A percentile compares a stretch with the other conserved stretches of the same genome.
Evolutionary conservation across 2,113 vertebrate genomes (phyloP).

Genomic region (Poicephalus gulielmi): DNA sequence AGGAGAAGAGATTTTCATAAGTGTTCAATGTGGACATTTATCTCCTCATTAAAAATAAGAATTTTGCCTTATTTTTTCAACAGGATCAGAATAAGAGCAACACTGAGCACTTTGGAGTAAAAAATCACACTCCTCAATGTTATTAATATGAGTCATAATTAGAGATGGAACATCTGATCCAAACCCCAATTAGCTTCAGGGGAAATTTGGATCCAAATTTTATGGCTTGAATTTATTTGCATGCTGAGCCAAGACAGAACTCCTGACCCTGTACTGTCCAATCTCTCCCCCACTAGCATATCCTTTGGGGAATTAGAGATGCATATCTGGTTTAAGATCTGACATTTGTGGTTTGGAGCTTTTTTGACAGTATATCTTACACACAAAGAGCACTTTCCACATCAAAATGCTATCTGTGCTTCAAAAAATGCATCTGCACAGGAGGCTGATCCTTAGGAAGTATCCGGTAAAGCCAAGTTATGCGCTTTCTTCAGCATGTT

Average conservation of each 20-base stretch:
- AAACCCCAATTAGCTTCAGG: conserved; percentile 59
- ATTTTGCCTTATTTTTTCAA: conserved; percentile 6
- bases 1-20: neutral
- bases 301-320: conserved; percentile 24
- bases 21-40: neutral
- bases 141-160: conserved; percentile 68
- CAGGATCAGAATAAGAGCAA: neutral
- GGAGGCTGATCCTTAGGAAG: neutral
- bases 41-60: neutral
- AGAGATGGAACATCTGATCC: conserved; percentile 60
- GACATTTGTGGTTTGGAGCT: conserved; percentile 49
- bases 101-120: neutral
- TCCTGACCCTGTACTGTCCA: conserved; percentile 43
- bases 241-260: conserved; percentile 37
- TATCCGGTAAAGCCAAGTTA: neutral
- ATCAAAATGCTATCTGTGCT: neutral
- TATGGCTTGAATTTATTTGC: conserved; percentile 52
- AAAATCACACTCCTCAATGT: conserved; percentile 35
- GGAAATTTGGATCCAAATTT: conserved; percentile 59
- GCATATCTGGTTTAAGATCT: conserved; percentile 45
- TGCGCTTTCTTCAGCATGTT: neutral
- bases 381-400: neutral
- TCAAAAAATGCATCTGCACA: neutral
- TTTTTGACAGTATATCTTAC: conserved; percentile 27
- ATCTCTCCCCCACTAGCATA: conserved; percentile 8